Percentiles rank a stretch among this genome's conserved stretches.
Evolutionary conservation across 2,797 vertebrate species (phyloP).

Genomic region (Myripristis jacobus): DNA sequence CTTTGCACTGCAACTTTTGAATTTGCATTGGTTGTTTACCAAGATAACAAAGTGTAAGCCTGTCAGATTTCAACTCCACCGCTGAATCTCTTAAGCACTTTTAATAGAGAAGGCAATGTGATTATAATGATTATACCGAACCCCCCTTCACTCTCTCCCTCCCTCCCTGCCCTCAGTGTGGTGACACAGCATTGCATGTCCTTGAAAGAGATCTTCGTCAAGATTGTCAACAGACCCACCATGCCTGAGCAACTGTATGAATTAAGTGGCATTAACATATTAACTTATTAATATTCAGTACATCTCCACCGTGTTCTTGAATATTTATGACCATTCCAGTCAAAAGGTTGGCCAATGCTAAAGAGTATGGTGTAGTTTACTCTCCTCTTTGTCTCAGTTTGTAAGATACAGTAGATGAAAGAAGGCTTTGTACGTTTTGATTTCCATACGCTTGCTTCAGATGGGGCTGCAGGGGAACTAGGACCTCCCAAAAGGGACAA

Average conservation of each 20-base stretch:
- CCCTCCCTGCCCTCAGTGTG: neutral
- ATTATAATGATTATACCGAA: neutral
- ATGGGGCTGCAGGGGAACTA: neutral
- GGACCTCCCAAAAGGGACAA: neutral
- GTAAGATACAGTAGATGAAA: too few species aligned
- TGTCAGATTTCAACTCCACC: constrained; percentile 30
- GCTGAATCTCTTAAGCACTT: constrained; percentile 24
- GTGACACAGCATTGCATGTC: constrained; percentile 8
- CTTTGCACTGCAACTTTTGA: constrained; percentile 22
- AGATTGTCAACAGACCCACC: constrained; percentile 18
- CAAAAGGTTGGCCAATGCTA: constrained; percentile 6
- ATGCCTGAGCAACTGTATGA: constrained; percentile 1
- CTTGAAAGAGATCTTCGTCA: constrained; percentile 29
- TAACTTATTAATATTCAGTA: constrained; percentile 3
- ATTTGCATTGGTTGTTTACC: constrained; percentile 47
- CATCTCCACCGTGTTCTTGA: neutral
- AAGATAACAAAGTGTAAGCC: constrained; percentile 21
- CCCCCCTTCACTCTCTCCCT: neutral
- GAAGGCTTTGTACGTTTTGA: neutral
- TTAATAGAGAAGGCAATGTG: constrained; percentile 13
- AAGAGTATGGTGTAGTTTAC: neutral
- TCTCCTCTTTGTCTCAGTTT: constrained; percentile 1
- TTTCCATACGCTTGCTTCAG: neutral
- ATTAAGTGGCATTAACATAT: constrained; percentile 17
- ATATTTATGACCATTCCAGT: constrained; percentile 3